Conservation (phyloP, 2,888 invertebrate species). For the Leptodirus hochenwartii region DNA sequence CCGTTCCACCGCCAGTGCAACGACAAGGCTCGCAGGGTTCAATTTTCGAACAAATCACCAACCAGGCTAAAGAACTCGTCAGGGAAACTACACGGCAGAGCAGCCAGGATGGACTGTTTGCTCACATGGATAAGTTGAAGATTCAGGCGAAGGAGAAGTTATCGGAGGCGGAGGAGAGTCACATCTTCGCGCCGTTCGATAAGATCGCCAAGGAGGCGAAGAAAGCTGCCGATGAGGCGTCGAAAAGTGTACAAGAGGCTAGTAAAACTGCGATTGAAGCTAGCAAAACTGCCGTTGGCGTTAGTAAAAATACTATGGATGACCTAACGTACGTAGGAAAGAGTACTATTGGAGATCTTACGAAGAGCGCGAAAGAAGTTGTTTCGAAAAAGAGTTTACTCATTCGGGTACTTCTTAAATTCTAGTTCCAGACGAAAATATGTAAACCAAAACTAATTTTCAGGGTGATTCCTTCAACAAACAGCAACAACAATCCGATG, state of each 20-base stretch:
- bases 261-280: slow-evolving; percentile 72
- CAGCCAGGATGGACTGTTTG: slow-evolving; percentile 73
- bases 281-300: slow-evolving; percentile 73
- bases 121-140: slow-evolving; percentile 73
- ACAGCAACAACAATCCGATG: slow-evolving; percentile 18
- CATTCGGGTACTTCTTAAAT: slow-evolving; percentile 35
- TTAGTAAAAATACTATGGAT: slow-evolving; percentile 73
- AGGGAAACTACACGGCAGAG: slow-evolving; percentile 75
- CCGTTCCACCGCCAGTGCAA: no score
- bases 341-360: slow-evolving; percentile 73
- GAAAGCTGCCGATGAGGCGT: slow-evolving; percentile 68
- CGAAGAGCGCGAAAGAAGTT: slow-evolving; percentile 79
- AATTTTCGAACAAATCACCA: slow-evolving; percentile 70
- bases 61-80: slow-evolving; percentile 77
- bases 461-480: slow-evolving; percentile 23
- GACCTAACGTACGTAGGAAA: slow-evolving; percentile 82
- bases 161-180: slow-evolving; percentile 52
- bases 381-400: slow-evolving; percentile 72
- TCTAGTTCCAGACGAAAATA: background rate
- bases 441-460: slow-evolving; percentile 6
- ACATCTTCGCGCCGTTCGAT: slow-evolving; percentile 61
- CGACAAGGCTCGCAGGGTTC: slow-evolving; percentile 76
- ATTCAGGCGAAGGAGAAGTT: slow-evolving; percentile 38
- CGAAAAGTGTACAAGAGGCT: slow-evolving; percentile 67
- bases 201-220: slow-evolving; percentile 80